These are phyloP conservation scores for Leptinotarsa haldemani DNA, from an alignment of 2,888 invertebrate genomes.

Conservation along the genomic window DNA sequence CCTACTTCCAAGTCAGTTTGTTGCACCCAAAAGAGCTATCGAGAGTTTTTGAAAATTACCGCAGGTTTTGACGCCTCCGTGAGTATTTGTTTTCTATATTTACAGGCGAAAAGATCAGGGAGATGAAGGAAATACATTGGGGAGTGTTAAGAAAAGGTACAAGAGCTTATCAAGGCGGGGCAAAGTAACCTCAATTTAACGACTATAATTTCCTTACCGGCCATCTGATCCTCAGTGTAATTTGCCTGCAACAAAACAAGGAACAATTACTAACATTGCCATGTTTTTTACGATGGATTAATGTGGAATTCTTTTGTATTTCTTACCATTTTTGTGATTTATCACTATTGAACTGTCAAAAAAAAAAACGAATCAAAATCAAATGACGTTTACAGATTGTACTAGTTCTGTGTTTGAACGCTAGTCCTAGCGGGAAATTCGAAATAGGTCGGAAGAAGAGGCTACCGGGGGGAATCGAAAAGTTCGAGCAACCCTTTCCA, in stretches of 20 bases:
- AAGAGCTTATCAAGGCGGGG: constrained; percentile 60
- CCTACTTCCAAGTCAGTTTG: constrained; percentile 49
- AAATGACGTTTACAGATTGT: constrained; percentile 45
- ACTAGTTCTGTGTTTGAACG: constrained; percentile 40
- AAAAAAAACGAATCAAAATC: constrained; percentile 44
- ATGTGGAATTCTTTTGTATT: constrained; percentile 19
- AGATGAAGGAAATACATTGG: constrained; percentile 13
- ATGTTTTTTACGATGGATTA: background rate
- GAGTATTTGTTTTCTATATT: background rate
- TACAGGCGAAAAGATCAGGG: background rate
- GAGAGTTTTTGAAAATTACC: background rate
- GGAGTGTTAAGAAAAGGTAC: constrained; percentile 54
- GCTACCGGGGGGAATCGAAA: constrained; percentile 10
- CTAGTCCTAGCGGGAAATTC: constrained; percentile 46
- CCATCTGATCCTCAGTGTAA: constrained; percentile 91
- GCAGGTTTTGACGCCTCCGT: background rate
- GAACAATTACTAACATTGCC: constrained; percentile 14
- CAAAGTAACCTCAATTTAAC: constrained; percentile 64
- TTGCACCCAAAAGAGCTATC: constrained; percentile 28
- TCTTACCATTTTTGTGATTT: constrained; percentile 56
- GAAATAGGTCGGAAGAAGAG: constrained; percentile 28
- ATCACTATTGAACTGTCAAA: constrained; percentile 54
- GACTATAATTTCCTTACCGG: constrained; percentile 77
- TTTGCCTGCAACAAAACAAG: constrained; percentile 76
- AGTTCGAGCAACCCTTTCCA: background rate